Percentiles rank a stretch among this genome's conserved stretches.
These are phyloP conservation scores for Fundulus diaphanus DNA, from an alignment of 2,797 vertebrate genomes.

Conservation along the genomic window DNA sequence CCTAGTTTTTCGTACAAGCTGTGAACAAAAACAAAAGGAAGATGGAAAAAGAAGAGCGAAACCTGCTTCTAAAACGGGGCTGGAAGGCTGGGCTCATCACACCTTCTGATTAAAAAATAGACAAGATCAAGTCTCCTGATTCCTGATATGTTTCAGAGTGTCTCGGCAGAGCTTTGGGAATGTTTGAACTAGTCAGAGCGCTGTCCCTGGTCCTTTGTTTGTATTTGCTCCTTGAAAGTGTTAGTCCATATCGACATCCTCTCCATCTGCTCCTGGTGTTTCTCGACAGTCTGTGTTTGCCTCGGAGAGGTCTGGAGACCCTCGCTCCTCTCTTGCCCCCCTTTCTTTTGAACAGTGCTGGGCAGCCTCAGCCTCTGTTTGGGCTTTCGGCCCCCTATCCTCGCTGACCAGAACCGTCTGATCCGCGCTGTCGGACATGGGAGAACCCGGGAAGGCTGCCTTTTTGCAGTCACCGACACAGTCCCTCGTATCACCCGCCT, in stretches of 20 bases:
- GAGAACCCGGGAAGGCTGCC: slow-evolving; percentile 53
- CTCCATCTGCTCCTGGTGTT: slow-evolving; percentile 83
- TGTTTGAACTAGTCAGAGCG: slow-evolving; percentile 73
- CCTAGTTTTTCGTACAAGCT: slow-evolving; percentile 59
- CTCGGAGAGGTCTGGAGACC: slow-evolving; percentile 75
- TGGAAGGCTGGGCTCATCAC: slow-evolving; percentile 76
- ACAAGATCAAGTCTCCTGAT: slow-evolving; percentile 72
- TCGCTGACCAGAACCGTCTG: slow-evolving; percentile 58
- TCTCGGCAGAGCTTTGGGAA: slow-evolving; percentile 83
- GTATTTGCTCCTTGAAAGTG: slow-evolving; percentile 67
- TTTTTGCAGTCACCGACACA: slow-evolving; percentile 35
- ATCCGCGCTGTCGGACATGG: slow-evolving; percentile 35
- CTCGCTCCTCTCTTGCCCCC: slow-evolving; percentile 76
- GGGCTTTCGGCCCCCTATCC: slow-evolving; percentile 45
- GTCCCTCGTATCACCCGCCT: slow-evolving; percentile 49
- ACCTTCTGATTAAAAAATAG: slow-evolving; percentile 75
- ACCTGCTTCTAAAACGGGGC: slow-evolving; percentile 63
- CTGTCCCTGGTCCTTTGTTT: slow-evolving; percentile 69
- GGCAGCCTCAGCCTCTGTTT: slow-evolving; percentile 37
- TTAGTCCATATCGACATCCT: slow-evolving; percentile 91
- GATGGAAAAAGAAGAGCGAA: slow-evolving; percentile 17
- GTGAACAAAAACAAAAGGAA: slow-evolving; percentile 48
- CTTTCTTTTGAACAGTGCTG: slow-evolving; percentile 70
- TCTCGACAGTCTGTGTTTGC: slow-evolving; percentile 73
- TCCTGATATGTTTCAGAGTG: slow-evolving; percentile 79